A percentile compares a stretch with the other conserved stretches of the same genome.
These are phyloP conservation scores for Andrena flavipes DNA, from an alignment of 2,888 invertebrate species.

Conservation along the genomic window DNA sequence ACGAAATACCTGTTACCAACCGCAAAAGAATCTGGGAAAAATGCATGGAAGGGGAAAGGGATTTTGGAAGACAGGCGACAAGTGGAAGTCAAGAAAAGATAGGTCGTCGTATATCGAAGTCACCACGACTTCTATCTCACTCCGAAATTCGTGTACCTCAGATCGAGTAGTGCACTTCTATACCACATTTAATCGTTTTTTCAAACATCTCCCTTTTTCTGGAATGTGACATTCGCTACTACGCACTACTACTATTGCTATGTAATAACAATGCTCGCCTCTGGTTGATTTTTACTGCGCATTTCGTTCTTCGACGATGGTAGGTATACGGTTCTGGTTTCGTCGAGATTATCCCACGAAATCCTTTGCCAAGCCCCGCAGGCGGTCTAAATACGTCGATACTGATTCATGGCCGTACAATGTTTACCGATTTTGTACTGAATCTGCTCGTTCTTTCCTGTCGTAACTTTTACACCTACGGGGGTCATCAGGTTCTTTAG, in stretches of 20 bases:
- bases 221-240: neutral
- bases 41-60: constrained; percentile 1
- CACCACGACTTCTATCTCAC: constrained; percentile 48
- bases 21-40: constrained; percentile 19
- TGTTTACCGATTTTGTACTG: constrained; percentile 52
- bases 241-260: too few species aligned
- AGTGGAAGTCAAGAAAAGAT: constrained; percentile 23
- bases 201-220: neutral
- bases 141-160: constrained; percentile 5
- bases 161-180: constrained; percentile 52
- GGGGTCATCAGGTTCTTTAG: neutral
- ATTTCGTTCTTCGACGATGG: constrained; percentile 2
- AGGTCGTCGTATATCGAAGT: constrained; percentile 38
- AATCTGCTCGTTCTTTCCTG: constrained; percentile 14
- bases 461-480: constrained; percentile 28
- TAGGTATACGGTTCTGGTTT: constrained; percentile 37
- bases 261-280: too few species aligned
- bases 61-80: constrained; percentile 31
- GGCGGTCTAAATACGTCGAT: constrained; percentile 50
- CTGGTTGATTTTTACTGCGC: too few species aligned
- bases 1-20: neutral
- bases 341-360: constrained; percentile 51
- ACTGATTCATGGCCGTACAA: constrained; percentile 43
- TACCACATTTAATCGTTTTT: neutral
- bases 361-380: constrained; percentile 56